Evolutionary conservation across 64 coral and sea anemone genomes (phyloP).

Genomic region (Porites australiensis): DNA sequence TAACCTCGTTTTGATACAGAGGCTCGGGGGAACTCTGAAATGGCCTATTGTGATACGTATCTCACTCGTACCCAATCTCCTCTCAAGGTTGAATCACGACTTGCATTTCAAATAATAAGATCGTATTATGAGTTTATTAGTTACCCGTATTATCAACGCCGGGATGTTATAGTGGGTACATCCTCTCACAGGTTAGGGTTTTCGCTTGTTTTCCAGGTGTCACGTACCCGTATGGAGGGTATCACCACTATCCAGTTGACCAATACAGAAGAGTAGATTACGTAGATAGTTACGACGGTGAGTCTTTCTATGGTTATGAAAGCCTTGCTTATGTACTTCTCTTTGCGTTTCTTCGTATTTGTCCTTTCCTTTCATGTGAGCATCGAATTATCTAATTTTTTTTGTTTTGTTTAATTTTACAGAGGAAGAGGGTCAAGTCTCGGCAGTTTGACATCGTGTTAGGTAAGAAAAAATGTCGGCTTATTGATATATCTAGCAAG

Average conservation of each 20-base stretch:
- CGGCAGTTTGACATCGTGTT: slow-evolving; percentile 16
- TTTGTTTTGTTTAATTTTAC: background rate
- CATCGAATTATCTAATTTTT: background rate
- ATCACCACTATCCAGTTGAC: background rate
- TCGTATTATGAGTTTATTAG: too few relatives aligned
- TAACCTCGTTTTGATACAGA: too few relatives aligned
- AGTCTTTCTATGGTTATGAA: background rate
- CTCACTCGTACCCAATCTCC: too few relatives aligned
- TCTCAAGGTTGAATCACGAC: too few relatives aligned
- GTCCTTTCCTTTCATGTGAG: too few relatives aligned
- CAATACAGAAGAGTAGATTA: slow-evolving; percentile 47
- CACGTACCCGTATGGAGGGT: background rate
- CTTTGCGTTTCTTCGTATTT: background rate
- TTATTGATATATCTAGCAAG: too few relatives aligned
- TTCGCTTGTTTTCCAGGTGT: background rate
- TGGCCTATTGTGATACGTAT: too few relatives aligned
- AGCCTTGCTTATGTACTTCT: background rate
- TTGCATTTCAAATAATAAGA: too few relatives aligned
- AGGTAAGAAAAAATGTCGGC: background rate
- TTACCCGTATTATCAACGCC: too few relatives aligned
- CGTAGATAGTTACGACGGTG: slow-evolving; percentile 53
- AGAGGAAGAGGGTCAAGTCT: slow-evolving; percentile 50
- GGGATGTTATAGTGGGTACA: background rate
- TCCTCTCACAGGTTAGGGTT: background rate
- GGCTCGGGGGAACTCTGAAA: too few relatives aligned